Evolutionary conservation across 1,140 invertebrate species (phyloP), one percentile per base, ranked within the genome.

Genomic region (Patella vulgata): DNA sequence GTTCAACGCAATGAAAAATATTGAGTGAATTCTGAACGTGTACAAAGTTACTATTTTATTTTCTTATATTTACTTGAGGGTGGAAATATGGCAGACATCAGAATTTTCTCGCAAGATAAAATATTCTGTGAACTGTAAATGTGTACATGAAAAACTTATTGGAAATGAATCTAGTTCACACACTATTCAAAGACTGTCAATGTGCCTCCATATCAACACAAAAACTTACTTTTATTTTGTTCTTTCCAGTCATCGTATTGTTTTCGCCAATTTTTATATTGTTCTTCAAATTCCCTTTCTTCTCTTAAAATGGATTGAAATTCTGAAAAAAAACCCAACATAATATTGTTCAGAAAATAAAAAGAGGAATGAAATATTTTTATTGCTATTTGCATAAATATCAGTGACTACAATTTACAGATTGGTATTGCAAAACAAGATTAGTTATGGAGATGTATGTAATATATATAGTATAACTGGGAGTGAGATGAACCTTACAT

Each of bases 211-310:
- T n/a, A n/a, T n/a, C n/a, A 51, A 33, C 28, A 28, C 36, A 21
- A n/a, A 33, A 12, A 51, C 67, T 65, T 53, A 82, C 79, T 77
- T 65, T 79, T 75, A 69, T 85, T 85, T 58, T 85, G 77, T 55
- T 79, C 73, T 51, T 81, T 78, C 84, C 84, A 85, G 12, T 80
- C 72, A 63, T 81, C 73, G 67, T 83, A 85, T 56, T 85, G 82
- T 46, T 80, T 67, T 60, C 81, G 82, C 83, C 83, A 85, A 40
- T 82, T 73, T 46, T 62, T 69, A 58, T 84, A 84, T 53, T 85
- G 82, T 14, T 61, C 52, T 12, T 81, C 63, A 71, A 85, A 85
- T 36, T 83, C 75, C 55, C 70, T 52, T 39, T 85, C 81, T 63
- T 84, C 82, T 54, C 61, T 57, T 43, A 69, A 19, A 19, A 79